Percentiles rank a stretch among this genome's conserved stretches.
Evolutionary conservation across 2,888 invertebrate genomes (phyloP).

Genomic region (Machimus atricapillus): DNA sequence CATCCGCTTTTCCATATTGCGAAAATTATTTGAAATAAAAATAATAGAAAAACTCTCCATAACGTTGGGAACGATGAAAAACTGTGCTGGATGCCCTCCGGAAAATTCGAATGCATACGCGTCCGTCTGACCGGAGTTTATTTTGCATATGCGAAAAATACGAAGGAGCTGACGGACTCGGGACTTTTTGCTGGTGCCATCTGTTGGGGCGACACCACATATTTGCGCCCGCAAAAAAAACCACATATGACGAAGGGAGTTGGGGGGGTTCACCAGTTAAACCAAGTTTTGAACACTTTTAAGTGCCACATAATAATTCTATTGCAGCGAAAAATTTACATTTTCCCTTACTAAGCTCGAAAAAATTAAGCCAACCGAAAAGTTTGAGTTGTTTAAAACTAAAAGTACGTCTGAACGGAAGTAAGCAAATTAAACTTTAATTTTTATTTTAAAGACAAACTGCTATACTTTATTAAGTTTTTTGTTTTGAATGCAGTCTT

Average conservation of each 20-base stretch:
- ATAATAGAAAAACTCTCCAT: slow-evolving; percentile 19
- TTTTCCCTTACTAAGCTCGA: background rate
- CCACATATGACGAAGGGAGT: background rate
- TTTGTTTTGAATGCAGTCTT: background rate
- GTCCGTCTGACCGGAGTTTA: background rate
- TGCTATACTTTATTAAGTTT: background rate
- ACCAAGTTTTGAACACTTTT: slow-evolving; percentile 26
- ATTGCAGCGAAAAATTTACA: background rate
- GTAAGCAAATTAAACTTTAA: background rate
- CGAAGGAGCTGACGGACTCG: slow-evolving; percentile 15
- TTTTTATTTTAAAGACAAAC: background rate
- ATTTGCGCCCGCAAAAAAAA: slow-evolving; percentile 27
- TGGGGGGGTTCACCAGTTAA: background rate
- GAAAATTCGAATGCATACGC: slow-evolving; percentile 31
- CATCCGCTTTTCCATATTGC: slow-evolving; percentile 35
- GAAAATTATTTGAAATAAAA: slow-evolving; percentile 40
- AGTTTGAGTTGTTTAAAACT: background rate
- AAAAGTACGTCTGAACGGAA: background rate
- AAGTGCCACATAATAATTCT: slow-evolving; percentile 21
- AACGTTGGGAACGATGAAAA: background rate
- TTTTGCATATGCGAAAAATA: slow-evolving; percentile 12
- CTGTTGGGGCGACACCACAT: slow-evolving; percentile 2
- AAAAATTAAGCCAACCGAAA: background rate
- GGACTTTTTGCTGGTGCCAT: slow-evolving; percentile 14
- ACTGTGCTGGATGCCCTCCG: background rate